Percentiles rank a stretch among this genome's conserved stretches.
Conservation (phyloP, 2,888 invertebrate species). For the Byasa hedistus region DNA sequence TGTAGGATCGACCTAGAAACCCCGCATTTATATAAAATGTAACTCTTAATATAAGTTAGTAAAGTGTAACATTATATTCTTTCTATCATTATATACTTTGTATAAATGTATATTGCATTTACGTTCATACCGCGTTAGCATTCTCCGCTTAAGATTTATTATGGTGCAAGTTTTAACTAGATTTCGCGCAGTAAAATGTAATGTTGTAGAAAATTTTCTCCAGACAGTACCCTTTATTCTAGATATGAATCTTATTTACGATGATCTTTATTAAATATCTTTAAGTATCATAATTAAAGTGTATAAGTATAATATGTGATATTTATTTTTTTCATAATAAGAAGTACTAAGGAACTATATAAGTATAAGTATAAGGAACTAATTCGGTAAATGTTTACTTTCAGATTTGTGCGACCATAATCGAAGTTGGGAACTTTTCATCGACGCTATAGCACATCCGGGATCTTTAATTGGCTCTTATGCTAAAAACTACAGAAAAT, state of each 20-base stretch:
- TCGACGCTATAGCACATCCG: constrained; percentile 55
- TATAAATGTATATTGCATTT: constrained; percentile 15
- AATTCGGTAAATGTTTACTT: neutral
- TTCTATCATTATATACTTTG: constrained; percentile 11
- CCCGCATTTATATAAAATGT: constrained; percentile 15
- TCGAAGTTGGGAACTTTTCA: constrained; percentile 56
- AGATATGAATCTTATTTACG: neutral
- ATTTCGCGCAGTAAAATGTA: constrained; percentile 15
- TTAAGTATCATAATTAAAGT: neutral
- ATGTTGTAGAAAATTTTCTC: neutral
- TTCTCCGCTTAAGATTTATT: constrained; percentile 8
- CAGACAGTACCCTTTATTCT: neutral
- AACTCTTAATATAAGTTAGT: constrained; percentile 17
- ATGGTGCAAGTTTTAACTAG: constrained; percentile 20
- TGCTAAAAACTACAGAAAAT: constrained; percentile 55
- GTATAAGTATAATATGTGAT: neutral
- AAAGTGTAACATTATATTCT: constrained; percentile 14
- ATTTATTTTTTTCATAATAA: too few species aligned
- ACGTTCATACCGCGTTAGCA: constrained; percentile 9
- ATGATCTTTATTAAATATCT: neutral
- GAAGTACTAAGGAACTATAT: neutral
- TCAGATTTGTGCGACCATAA: constrained; percentile 69
- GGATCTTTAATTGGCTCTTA: constrained; percentile 55
- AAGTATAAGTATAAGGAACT: neutral
- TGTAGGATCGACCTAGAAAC: constrained; percentile 15